These are phyloP conservation scores for Hippocampus kuda DNA, from an alignment of 2,797 vertebrate species.

Conservation along the genomic window DNA sequence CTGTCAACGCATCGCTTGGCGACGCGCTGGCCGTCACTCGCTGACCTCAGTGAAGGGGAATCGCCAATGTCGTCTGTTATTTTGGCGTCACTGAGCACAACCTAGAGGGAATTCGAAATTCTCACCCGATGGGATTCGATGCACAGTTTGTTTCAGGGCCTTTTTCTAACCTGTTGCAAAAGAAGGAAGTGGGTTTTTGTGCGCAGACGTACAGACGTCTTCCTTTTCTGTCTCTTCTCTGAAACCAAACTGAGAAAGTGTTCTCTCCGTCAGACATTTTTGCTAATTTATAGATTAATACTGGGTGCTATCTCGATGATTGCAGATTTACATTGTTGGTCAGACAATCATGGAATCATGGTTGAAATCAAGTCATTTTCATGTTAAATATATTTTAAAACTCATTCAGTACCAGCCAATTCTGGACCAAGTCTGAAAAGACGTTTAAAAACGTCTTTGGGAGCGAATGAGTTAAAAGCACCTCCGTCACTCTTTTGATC, in stretches of 20 bases:
- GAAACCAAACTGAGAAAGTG: neutral
- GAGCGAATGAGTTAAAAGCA: too few relatives aligned
- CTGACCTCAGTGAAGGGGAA: neutral
- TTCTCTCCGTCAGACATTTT: neutral
- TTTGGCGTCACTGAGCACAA: conserved; percentile 18
- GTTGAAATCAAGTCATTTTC: too few relatives aligned
- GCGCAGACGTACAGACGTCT: conserved; percentile 16
- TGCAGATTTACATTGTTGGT: too few relatives aligned
- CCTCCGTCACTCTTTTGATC: too few relatives aligned
- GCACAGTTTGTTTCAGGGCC: conserved; percentile 30
- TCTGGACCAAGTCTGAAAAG: too few relatives aligned
- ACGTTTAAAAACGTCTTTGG: too few relatives aligned
- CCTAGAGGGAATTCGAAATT: conserved; percentile 15
- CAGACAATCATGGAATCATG: too few relatives aligned
- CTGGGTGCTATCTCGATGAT: too few relatives aligned
- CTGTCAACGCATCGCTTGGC: conserved; percentile 1
- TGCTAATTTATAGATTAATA: neutral
- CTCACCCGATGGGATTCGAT: conserved; percentile 27
- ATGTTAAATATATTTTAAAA: too few relatives aligned
- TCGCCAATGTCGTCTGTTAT: neutral
- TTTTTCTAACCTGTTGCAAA: conserved; percentile 8
- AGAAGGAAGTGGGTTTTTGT: conserved; percentile 25
- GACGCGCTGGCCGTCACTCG: neutral
- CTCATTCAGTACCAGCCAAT: too few relatives aligned
- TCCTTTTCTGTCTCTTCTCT: conserved; percentile 15